Base-by-base conservation (phyloP, 2,797 vertebrate species). In the Carduelis carduelis region DNA sequence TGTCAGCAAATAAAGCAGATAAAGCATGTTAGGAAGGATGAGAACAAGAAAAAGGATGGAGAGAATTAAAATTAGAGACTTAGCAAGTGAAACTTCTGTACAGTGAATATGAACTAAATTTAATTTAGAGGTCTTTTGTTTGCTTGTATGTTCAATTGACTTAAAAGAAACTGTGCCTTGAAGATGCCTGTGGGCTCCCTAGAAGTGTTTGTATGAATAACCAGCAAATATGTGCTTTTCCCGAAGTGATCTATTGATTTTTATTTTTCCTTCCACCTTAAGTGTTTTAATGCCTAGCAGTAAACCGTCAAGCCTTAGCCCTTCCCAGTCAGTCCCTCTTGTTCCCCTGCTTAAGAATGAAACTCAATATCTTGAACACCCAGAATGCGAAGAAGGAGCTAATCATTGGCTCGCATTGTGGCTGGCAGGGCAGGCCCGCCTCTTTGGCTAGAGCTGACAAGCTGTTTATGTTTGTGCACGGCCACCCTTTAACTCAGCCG, bases 381-480 rank as follows among this genome's bases (percentile, higher is more conserved):
- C 96, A 96, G 97, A 83, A 91, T 32, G 84, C 8, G 8, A 41
- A 85, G 92, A 69, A 95, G 94, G 96, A 94, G 95, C 97, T 96
- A 96, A 76, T 96, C 97, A 97, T 98, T 98, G 98, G 98, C 94
- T 96, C 61, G 32, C 96, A 91, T 78, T 94, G 97, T 96, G 96
- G 97, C 91, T 92, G 95, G 92, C 75, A 74, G 69, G n/a, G 84
- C 76, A 70, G 97, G 75, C 96, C 97, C 97, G 91, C 98, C 98
- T 97, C 96, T 91, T 96, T 96, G 97, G 97, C 97, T 97, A 89
- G 95, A 82, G 95, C 97, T 97, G 96, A 97, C 97, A 95, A 96
- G 98, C 97, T 97, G 97, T 98, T 97, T 97, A 91, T 98, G 96
- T 98, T 98, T 97, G 97, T 94, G 94, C 93, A 80, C 97, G 97